A percentile compares a stretch with the other conserved stretches of the same genome.
Conservation (phyloP, 2,113 vertebrate species). For the Engystomops pustulosus region DNA sequence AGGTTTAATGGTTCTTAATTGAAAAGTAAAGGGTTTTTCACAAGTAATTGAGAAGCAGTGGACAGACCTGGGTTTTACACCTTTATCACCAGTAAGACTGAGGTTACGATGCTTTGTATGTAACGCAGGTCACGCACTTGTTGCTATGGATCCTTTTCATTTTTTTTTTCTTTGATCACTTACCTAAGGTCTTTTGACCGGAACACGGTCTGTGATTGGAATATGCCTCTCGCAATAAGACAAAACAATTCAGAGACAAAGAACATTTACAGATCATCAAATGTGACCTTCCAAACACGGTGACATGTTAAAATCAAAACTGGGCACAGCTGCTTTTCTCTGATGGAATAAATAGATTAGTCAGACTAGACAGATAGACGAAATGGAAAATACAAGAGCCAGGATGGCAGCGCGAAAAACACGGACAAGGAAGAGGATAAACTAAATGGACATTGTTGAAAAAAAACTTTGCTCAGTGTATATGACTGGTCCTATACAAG, state of each 20-base stretch:
- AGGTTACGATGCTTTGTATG: conserved; percentile 38
- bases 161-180: conserved; percentile 29
- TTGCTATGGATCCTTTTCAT: conserved; percentile 42
- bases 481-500: too few species aligned
- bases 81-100: neutral
- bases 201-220: conserved; percentile 38
- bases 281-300: conserved; percentile 39
- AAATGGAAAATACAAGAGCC: neutral
- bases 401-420: neutral
- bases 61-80: neutral
- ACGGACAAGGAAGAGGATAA: neutral
- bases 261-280: conserved; percentile 36
- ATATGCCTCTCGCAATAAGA: conserved; percentile 36
- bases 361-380: neutral
- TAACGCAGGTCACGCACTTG: conserved; percentile 42
- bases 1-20: neutral
- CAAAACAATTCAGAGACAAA: conserved; percentile 46
- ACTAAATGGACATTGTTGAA: too few species aligned
- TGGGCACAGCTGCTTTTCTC: conserved; percentile 2
- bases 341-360: conserved; percentile 6
- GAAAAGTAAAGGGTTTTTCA: neutral
- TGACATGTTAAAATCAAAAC: conserved; percentile 40
- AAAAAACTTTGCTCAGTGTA: too few species aligned
- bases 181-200: conserved; percentile 25
- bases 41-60: neutral